Conservation (phyloP, 2,888 invertebrate species). For the Cephus nigrinus region DNA sequence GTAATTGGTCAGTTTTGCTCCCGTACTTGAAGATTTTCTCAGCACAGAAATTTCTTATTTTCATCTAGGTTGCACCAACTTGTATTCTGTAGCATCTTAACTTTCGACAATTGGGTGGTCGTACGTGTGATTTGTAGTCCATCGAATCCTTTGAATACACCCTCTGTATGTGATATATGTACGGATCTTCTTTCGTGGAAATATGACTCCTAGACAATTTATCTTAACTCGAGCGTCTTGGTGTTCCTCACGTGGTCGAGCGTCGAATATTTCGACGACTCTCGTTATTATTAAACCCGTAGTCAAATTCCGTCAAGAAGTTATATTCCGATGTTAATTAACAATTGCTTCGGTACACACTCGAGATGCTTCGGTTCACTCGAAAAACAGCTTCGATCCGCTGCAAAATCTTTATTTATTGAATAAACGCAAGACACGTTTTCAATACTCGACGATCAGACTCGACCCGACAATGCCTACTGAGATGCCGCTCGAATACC, state of each 20-base stretch:
- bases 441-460: neutral
- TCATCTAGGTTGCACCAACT: neutral
- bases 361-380: neutral
- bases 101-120: neutral
- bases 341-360: neutral
- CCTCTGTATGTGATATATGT: neutral
- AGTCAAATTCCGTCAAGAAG: neutral
- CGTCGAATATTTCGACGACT: neutral
- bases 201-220: neutral
- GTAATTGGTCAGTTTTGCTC: neutral
- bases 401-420: neutral
- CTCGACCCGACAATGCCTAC: neutral
- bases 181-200: neutral
- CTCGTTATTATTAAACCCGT: neutral
- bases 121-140: neutral
- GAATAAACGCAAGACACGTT: neutral
- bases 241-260: neutral
- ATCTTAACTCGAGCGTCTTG: neutral
- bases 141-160: neutral
- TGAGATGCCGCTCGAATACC: neutral
- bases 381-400: neutral
- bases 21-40: neutral
- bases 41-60: neutral
- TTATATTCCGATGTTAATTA: neutral
- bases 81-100: neutral